These are phyloP conservation scores for Pseudorectes ferrugineus DNA, from an alignment of 2,113 vertebrate genomes.

Conservation along the genomic window DNA sequence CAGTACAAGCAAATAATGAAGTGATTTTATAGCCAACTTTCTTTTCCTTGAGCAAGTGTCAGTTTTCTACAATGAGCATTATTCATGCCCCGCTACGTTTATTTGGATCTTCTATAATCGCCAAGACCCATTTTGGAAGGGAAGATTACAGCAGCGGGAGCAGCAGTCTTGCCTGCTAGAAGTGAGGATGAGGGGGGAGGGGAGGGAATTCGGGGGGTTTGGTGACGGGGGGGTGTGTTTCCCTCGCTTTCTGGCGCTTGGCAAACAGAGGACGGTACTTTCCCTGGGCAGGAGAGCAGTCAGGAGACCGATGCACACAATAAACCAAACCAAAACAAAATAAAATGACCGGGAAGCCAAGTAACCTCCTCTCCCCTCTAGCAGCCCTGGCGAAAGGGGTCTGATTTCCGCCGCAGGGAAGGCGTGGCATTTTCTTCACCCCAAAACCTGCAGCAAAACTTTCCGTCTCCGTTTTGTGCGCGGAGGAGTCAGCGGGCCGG, in stretches of 20 bases:
- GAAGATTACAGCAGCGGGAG: conserved; percentile 63
- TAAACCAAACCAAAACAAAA: background rate
- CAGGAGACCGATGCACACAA: background rate
- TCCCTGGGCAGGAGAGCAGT: background rate
- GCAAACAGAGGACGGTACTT: background rate
- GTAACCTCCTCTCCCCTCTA: background rate
- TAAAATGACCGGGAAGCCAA: background rate
- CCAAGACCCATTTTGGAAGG: conserved; percentile 63
- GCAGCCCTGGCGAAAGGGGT: background rate
- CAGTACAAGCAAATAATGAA: conserved; percentile 76
- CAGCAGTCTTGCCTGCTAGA: conserved; percentile 33
- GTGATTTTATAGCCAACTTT: conserved; percentile 78
- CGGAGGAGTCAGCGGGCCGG: no score
- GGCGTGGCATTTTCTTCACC: background rate
- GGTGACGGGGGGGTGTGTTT: background rate
- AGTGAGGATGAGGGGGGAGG: background rate
- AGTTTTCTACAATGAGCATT: conserved; percentile 75
- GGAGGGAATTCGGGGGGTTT: background rate
- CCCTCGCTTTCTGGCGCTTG: background rate
- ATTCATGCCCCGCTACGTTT: conserved; percentile 75
- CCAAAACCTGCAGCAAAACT: background rate
- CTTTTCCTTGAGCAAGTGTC: conserved; percentile 75
- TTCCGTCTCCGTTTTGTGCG: background rate
- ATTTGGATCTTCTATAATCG: conserved; percentile 71
- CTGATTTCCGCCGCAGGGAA: background rate